phyloP scores from a whole-genome alignment of 2,888 invertebrate species.

The Slavum lentiscoides region DNA sequence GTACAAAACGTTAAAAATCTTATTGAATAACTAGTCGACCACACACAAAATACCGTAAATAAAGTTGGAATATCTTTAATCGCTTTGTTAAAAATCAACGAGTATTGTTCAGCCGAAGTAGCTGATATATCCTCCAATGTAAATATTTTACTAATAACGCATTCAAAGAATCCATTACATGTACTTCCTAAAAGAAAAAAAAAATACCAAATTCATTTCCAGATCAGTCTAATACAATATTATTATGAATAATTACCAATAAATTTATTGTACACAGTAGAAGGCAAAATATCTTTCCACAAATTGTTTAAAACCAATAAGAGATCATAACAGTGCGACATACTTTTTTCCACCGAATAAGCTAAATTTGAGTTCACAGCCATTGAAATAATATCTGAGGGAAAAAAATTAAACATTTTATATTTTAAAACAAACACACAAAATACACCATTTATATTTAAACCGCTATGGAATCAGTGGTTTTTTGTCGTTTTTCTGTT shows the following conservation, averaged over 20 bases:
- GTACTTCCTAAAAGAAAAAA: constrained; percentile 64
- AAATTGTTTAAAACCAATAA: constrained; percentile 81
- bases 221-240: constrained; percentile 54
- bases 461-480: not conserved
- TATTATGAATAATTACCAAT: constrained; percentile 62
- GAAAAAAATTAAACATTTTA: constrained; percentile 59
- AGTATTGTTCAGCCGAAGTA: constrained; percentile 77
- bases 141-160: constrained; percentile 70
- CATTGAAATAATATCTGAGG: constrained; percentile 62
- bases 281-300: constrained; percentile 83
- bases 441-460: not conserved
- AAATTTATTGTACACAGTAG: constrained; percentile 73
- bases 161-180: constrained; percentile 70
- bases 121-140: constrained; percentile 84
- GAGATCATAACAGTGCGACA: constrained; percentile 83
- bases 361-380: constrained; percentile 65
- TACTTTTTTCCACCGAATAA: constrained; percentile 70
- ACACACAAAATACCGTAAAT: constrained; percentile 66
- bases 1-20: constrained; percentile 18
- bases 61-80: constrained; percentile 72
- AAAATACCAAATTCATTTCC: not conserved
- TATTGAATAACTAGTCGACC: not conserved
- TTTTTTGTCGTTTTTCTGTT: not conserved
- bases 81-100: constrained; percentile 74
- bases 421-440: not conserved